Evolutionary conservation across 2,888 invertebrate genomes (phyloP), one percentile per base, ranked within the genome.

Genomic region (Brenthis ino): DNA sequence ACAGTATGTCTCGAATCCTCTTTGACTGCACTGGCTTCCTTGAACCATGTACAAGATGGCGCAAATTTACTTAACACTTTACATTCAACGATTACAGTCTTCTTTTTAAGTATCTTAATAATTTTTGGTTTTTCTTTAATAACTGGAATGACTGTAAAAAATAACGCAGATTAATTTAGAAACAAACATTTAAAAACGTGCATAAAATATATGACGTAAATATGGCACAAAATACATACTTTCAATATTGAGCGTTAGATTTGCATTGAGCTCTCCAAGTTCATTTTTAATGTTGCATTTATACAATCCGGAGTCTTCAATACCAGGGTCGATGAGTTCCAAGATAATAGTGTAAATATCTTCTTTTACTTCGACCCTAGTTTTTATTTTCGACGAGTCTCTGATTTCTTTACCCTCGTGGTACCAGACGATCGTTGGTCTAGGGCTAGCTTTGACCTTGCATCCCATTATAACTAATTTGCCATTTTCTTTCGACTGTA

Each of bases 201-300:
- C 8, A 24, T 43, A 43, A 43, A 43, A 43, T 11, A 43, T 43
- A 8, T 8, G 8, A 43, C 8, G 11, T 28, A 43, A 11, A 43
- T 11, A 11, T 43, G 37, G 37, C 11, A 43, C 28, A 28, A 51
- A 54, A 47, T 6, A 93, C 96, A 94, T 94, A 98, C 98, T 98
- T 96, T 99, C 98, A 93, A 99, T 98, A 92, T 99, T 99, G 80
- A 99, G 95, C 77, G 99, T 98, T 76, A 99, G 94, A 93, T 99
- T 99, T 72, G 99, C 99, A 87, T 99, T 99, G 76, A 98, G 95
- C 94, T 99, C 99, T 79, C 99, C 99, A 84, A 97, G 95, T 82
- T 96, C 95, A 91, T 99, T 99, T 89, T 98, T 98, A 81, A 99
- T 98, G 83, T 98, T 98, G 89, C 99, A 99, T 90, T 99, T 99